Percentiles rank a stretch among this genome's conserved stretches.
Evolutionary conservation across 2,113 vertebrate genomes (phyloP).

Genomic region (Poecilia latipinna): DNA sequence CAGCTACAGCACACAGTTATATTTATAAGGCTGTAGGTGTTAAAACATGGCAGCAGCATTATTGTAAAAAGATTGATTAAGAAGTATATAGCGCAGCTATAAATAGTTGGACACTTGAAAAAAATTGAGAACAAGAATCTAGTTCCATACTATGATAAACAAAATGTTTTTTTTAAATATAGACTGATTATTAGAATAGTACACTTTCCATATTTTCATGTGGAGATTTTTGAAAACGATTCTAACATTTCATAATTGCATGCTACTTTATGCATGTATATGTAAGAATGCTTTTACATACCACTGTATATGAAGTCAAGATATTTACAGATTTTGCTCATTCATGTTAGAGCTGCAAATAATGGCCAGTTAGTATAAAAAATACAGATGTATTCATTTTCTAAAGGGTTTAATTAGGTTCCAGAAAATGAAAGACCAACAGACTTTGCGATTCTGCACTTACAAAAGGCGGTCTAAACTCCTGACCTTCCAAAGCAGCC

Average conservation of each 20-base stretch:
- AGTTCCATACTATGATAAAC: no score
- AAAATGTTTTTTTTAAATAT: no score
- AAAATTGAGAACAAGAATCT: no score
- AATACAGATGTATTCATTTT: neutral
- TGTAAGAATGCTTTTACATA: neutral
- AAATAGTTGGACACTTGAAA: neutral
- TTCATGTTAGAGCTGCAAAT: neutral
- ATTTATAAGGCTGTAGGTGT: neutral
- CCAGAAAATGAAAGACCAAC: neutral
- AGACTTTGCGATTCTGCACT: neutral
- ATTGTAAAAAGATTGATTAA: conserved; percentile 18
- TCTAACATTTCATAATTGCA: neutral
- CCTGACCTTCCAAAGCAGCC: neutral
- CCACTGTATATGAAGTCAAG: neutral
- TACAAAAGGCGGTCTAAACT: neutral
- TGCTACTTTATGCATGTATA: neutral
- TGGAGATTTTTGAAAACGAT: neutral
- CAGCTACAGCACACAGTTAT: neutral
- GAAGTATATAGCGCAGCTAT: conserved; percentile 8
- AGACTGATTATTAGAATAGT: no score
- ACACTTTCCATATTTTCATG: neutral
- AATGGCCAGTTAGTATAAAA: neutral
- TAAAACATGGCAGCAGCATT: neutral
- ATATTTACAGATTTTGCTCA: neutral
- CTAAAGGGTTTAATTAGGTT: neutral